phyloP scores from a whole-genome alignment of 2,888 invertebrate genomes.

The Adela reaumurella region DNA sequence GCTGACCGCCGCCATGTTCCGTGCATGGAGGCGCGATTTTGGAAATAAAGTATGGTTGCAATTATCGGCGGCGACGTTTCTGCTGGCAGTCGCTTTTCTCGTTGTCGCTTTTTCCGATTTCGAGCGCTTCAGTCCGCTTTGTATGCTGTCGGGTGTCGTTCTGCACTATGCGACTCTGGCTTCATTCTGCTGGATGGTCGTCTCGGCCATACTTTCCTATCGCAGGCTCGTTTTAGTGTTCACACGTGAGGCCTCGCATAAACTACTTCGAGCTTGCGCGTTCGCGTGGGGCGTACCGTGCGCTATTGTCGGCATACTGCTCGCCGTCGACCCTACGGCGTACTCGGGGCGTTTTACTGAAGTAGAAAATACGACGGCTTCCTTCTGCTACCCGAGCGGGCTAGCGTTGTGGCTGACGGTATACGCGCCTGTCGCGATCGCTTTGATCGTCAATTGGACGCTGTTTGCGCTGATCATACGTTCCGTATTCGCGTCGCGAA shows the following conservation, averaged over 20 bases:
- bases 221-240: slow-evolving; percentile 63
- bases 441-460: slow-evolving; percentile 52
- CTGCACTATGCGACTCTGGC: slow-evolving; percentile 66
- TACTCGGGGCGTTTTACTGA: slow-evolving; percentile 41
- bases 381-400: slow-evolving; percentile 55
- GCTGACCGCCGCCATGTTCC: slow-evolving; percentile 50
- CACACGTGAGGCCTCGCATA: slow-evolving; percentile 54
- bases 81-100: no score
- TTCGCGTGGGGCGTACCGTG: slow-evolving; percentile 63
- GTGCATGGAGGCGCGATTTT: slow-evolving; percentile 59
- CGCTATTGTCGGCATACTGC: slow-evolving; percentile 48
- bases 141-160: slow-evolving; percentile 55
- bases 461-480: slow-evolving; percentile 58
- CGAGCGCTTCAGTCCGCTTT: slow-evolving; percentile 32
- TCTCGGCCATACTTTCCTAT: slow-evolving; percentile 66
- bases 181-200: slow-evolving; percentile 71
- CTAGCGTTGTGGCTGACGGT: slow-evolving; percentile 52
- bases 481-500: slow-evolving; percentile 43
- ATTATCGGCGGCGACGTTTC: slow-evolving; percentile 45
- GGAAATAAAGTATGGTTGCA: slow-evolving; percentile 61
- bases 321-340: slow-evolving; percentile 35
- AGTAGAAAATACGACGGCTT: slow-evolving; percentile 31
- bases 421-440: slow-evolving; percentile 48
- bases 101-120: slow-evolving; percentile 30
- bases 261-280: slow-evolving; percentile 58